Base-by-base conservation (phyloP, 2,888 invertebrate genomes). In the Scaptomyza reducta region DNA sequence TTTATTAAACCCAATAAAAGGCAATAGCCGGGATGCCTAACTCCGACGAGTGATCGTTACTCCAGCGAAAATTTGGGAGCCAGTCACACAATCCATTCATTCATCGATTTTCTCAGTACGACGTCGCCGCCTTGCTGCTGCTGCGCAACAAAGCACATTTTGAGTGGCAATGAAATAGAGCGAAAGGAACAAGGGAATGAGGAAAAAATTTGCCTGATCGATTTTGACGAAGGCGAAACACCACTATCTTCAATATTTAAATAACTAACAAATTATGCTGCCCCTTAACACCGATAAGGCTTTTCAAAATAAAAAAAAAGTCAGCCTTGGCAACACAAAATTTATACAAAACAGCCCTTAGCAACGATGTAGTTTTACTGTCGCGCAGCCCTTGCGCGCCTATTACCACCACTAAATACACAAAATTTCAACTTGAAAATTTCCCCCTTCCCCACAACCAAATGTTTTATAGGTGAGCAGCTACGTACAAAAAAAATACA, bases 61-160 rank as follows among this genome's bases (percentile, higher is more conserved):
- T 31, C n/a, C 16, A 42, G 18, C 18, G 31, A 59, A 54, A 41
- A 45, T 54, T 54, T 60, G 51, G 53, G 53, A 58, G 58, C 47
- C 62, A 78, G 60, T 64, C 75, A 45, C 79, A 73, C 87, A 87
- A 91, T 91, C 90, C 91, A 91, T 91, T 90, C 90, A 90, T 91
- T 91, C 91, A 91, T 91, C 88, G 91, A 91, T 91, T 91, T 91
- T 90, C 88, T 84, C 89, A 88, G 81, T 71, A 75, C 66, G 77
- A 38, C 61, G 79, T 29, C 66, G 70, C 47, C 66, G 63, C 59
- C 66, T 60, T 70, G 66, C 60, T 59, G 79, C 71, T 67, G 86
- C 87, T 87, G 87, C 82, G 82, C 87, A 82, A 70, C 70, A 63
- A 67, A 87, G 80, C 84, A 87, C 87, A 84, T 85, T 84, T 82